Conservation (phyloP, 1,140 invertebrate genomes). For the Anoplophora glabripennis region DNA sequence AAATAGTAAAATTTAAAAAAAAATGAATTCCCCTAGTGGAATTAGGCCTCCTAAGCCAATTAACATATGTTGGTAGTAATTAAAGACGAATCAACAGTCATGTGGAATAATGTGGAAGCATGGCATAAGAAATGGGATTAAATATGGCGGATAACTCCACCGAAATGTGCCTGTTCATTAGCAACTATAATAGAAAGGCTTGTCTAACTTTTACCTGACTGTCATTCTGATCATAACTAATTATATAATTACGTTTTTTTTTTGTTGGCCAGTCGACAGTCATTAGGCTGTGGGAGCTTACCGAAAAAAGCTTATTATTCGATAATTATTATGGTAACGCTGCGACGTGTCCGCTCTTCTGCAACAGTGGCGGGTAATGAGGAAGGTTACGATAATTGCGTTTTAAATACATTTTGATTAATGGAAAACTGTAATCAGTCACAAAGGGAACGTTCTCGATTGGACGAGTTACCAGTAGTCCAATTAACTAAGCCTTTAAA, state of each 20-base stretch:
- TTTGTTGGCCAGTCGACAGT: conserved; percentile 35
- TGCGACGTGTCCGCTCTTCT: conserved; percentile 24
- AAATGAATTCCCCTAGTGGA: too few relatives aligned
- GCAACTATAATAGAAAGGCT: conserved; percentile 35
- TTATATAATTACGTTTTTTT: conserved; percentile 47
- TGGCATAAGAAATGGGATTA: too few relatives aligned
- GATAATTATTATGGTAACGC: conserved; percentile 38
- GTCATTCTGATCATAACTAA: conserved; percentile 47
- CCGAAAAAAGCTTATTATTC: conserved; percentile 32
- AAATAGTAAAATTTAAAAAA: too few relatives aligned
- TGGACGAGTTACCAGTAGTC: too few relatives aligned
- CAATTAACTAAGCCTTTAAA: too few relatives aligned
- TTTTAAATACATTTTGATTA: background rate
- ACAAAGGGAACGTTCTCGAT: background rate
- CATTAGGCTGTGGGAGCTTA: conserved; percentile 28
- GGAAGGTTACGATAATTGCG: background rate
- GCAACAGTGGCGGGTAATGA: background rate
- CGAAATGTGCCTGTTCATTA: conserved; percentile 35
- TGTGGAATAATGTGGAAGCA: too few relatives aligned
- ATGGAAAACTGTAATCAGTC: conserved; percentile 1
- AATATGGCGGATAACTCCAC: conserved; percentile 10
- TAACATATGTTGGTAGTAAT: background rate
- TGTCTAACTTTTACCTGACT: conserved; percentile 42
- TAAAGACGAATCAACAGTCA: background rate
- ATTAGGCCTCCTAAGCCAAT: background rate